phyloP scores from a whole-genome alignment of 2,113 vertebrate genomes.

The Psettodes erumei region DNA sequence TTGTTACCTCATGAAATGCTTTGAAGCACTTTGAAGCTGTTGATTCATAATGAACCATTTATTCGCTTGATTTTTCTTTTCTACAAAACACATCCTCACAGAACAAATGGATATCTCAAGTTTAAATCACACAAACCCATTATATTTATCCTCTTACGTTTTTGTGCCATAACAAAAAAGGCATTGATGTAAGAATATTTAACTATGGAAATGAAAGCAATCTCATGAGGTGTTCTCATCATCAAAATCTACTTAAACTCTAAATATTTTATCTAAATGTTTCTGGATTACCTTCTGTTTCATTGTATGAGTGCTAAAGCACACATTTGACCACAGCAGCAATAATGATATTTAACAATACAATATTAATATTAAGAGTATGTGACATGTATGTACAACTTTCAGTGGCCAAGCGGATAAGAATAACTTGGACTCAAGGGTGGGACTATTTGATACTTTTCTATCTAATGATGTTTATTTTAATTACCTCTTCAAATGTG shows the following conservation, averaged over 20 bases:
- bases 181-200: conserved; percentile 38
- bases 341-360: background rate
- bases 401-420: conserved; percentile 27
- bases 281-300: background rate
- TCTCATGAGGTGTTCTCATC: background rate
- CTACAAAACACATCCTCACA: conserved; percentile 6
- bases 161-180: conserved; percentile 58
- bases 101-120: background rate
- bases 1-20: conserved; percentile 12
- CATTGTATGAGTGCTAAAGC: background rate
- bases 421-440: background rate
- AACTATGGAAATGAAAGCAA: background rate
- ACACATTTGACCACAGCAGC: background rate
- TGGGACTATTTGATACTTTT: conserved; percentile 8
- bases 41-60: conserved; percentile 4
- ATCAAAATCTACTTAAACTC: background rate
- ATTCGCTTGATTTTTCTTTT: background rate
- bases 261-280: no score
- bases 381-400: background rate
- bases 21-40: conserved; percentile 48
- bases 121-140: background rate
- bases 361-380: background rate
- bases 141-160: conserved; percentile 25
- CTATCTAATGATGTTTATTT: conserved; percentile 3
- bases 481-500: conserved; percentile 9